Evolutionary conservation across 2,797 vertebrate genomes (phyloP).

Genomic region (Hapalemur alaotrensis): DNA sequence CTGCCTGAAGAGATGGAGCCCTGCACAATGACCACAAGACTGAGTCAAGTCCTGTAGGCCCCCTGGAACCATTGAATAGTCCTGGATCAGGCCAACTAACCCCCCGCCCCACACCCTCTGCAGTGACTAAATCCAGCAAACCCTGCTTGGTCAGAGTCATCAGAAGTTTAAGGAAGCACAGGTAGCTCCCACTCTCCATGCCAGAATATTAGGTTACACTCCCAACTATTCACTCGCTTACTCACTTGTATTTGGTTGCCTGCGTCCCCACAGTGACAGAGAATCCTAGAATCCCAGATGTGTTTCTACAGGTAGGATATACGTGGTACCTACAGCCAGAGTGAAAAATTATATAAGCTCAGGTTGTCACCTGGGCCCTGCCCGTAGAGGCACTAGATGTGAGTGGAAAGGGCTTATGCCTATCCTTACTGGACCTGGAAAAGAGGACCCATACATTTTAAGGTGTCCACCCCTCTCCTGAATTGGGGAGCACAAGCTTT

Average conservation of each 20-base stretch:
- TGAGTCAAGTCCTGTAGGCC: neutral
- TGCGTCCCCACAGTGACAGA: slow-evolving; percentile 96
- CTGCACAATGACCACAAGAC: neutral
- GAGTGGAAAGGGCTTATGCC: neutral
- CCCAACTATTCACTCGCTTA: neutral
- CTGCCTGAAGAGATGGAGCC: neutral
- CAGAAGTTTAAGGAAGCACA: neutral
- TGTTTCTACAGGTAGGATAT: slow-evolving; percentile 95
- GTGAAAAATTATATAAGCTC: slow-evolving; percentile 21
- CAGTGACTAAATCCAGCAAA: neutral
- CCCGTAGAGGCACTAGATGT: neutral
- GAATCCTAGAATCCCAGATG: slow-evolving; percentile 96
- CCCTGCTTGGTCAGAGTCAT: neutral
- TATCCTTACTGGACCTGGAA: neutral
- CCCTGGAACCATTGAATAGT: neutral
- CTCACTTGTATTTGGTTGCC: slow-evolving; percentile 96
- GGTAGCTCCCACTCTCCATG: neutral
- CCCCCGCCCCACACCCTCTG: too few species aligned
- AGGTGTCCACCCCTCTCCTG: neutral
- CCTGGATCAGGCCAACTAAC: neutral
- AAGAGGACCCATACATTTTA: neutral
- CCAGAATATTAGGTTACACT: neutral
- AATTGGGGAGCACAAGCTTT: neutral
- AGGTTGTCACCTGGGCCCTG: neutral
- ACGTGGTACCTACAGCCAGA: slow-evolving; percentile 90